Conservation (phyloP, 2,888 invertebrate species). For the Habroteleia sp. region DNA sequence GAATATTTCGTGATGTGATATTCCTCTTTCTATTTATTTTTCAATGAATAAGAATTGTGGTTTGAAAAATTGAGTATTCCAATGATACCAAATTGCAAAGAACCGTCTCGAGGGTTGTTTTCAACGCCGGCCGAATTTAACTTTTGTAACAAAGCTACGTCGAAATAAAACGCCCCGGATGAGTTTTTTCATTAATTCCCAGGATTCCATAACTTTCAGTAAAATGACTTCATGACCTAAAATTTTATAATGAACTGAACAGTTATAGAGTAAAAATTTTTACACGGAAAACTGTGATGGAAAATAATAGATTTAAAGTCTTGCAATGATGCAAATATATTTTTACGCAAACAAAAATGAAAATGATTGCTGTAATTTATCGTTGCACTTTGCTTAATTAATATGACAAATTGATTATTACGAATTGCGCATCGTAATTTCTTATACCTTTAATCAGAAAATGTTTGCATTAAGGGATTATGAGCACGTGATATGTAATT, state of each 20-base stretch:
- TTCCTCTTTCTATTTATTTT: background rate
- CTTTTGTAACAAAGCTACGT: constrained; percentile 6
- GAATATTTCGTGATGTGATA: no score
- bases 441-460: background rate
- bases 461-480: background rate
- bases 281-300: constrained; percentile 1
- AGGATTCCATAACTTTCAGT: background rate
- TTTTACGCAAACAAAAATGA: background rate
- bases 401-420: background rate
- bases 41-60: background rate
- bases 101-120: constrained; percentile 6
- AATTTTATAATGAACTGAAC: constrained; percentile 24
- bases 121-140: constrained; percentile 5
- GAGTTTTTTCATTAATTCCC: constrained; percentile 27
- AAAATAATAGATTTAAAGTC: constrained; percentile 2
- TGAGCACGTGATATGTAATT: constrained; percentile 2
- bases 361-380: background rate
- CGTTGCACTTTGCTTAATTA: constrained; percentile 7
- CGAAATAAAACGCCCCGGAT: constrained; percentile 18
- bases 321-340: constrained; percentile 9
- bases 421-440: background rate
- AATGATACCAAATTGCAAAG: constrained; percentile 10
- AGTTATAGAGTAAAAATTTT: constrained; percentile 4
- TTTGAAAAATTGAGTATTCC: background rate
- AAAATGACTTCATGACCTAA: constrained; percentile 15